Evolutionary conservation across 2,113 vertebrate species (phyloP), one percentile per base, ranked within the genome.

Genomic region (Sapajus apella): DNA sequence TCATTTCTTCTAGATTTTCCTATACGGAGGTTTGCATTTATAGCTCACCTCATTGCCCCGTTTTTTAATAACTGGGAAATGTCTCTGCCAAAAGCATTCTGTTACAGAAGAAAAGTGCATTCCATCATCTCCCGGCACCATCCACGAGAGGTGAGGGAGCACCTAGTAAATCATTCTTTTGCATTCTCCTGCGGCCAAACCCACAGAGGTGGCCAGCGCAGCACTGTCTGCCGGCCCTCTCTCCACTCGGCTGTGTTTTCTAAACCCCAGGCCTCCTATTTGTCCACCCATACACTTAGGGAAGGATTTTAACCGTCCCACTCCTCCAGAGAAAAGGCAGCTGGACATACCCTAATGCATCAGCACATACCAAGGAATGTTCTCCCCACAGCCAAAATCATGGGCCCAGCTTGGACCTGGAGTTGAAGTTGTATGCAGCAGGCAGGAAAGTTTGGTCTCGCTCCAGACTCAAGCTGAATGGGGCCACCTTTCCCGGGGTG

Each of bases 61-160:
- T 73, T 93, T 64, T 96, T 97, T 97, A 97, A 97, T 97, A 97
- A 97, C 50, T 85, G 47, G 21, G n/a, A 93, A 73, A 43, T 40
- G 20, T 87, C 43, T 64, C 40, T 5, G 32, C 80, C 92, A 94
- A 94, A 94, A 95, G 66, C 61, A 79, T 96, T 90, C 55, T 50
- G 64, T 96, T 94, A 94, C 66, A 56, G 52, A 52, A 18, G 45
- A 32, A 37, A 76, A 73, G 81, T 30, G 2, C 80, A 83, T 89
- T 94, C 88, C 72, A 40, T 82, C 55, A 17, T 66, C 27, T 47
- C 58, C 61, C 52, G 58, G 58, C 58, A 56, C n/a, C 75, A 21
- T 55, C 45, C 30, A 0, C 9, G 16, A 17, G 32, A 89, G 77
- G 80, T 9, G 32, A 64, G 50, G 43, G 73, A 50, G 52, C 86